These are phyloP conservation scores for Nannoperca australis DNA, from an alignment of 2,797 vertebrate species.

Conservation along the genomic window DNA sequence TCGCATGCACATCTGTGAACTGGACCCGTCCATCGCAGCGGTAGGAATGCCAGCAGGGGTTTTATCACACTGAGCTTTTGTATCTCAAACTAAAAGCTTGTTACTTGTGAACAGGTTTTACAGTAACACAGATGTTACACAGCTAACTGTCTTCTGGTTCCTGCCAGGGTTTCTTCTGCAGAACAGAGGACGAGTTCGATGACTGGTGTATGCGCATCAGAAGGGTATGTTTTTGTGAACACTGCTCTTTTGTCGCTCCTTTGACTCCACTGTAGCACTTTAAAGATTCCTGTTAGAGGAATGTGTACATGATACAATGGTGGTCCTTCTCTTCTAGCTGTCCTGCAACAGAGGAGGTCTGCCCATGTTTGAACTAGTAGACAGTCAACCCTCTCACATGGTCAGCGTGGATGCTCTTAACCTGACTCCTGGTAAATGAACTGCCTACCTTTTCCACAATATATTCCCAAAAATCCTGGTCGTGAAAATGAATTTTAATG, in stretches of 20 bases:
- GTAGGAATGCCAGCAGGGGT: slow-evolving; percentile 78
- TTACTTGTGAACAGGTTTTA: slow-evolving; percentile 12
- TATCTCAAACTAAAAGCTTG: slow-evolving; percentile 17
- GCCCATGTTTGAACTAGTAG: slow-evolving; percentile 97
- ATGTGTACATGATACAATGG: neutral
- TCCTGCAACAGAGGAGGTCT: slow-evolving; percentile 91
- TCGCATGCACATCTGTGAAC: slow-evolving; percentile 96
- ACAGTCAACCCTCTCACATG: slow-evolving; percentile 94
- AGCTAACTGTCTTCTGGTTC: slow-evolving; percentile 43
- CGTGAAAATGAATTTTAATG: neutral
- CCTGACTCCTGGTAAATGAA: slow-evolving; percentile 92
- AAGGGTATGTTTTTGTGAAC: slow-evolving; percentile 86
- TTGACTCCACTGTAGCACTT: neutral
- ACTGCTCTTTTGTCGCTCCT: neutral
- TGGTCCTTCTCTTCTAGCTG: slow-evolving; percentile 81
- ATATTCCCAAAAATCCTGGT: neutral
- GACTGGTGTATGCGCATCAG: slow-evolving; percentile 96
- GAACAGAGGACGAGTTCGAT: slow-evolving; percentile 95
- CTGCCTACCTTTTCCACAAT: neutral
- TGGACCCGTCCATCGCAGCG: slow-evolving; percentile 97
- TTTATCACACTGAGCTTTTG: neutral
- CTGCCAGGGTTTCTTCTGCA: slow-evolving; percentile 96
- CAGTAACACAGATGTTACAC: slow-evolving; percentile 6
- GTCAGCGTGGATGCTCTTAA: slow-evolving; percentile 92
- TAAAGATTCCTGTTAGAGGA: neutral